A percentile compares a stretch with the other conserved stretches of the same genome.
These are phyloP conservation scores for Albula goreensis DNA, from an alignment of 2,113 vertebrate genomes.

Conservation along the genomic window DNA sequence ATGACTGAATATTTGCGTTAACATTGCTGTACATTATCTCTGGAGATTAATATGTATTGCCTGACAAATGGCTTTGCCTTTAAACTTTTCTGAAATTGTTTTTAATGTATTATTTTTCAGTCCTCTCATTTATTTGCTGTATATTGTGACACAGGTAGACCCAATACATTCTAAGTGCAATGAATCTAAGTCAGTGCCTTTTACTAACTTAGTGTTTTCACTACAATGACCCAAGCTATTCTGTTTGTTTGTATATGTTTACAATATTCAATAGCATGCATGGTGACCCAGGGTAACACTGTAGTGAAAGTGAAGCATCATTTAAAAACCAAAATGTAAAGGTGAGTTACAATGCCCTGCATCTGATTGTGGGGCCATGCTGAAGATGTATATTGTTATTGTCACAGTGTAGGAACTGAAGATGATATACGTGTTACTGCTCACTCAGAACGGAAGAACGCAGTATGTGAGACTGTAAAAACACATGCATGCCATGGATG, in stretches of 20 bases:
- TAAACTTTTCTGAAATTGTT: neutral
- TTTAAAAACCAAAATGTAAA: constrained; percentile 19
- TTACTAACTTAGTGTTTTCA: constrained; percentile 15
- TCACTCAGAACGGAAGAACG: neutral
- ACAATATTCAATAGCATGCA: constrained; percentile 7
- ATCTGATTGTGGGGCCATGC: neutral
- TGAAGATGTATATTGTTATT: constrained; percentile 1
- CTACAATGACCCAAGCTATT: neutral
- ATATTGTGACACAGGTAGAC: neutral
- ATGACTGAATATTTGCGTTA: neutral
- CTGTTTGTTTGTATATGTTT: constrained; percentile 14
- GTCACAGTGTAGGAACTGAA: neutral
- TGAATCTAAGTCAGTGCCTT: constrained; percentile 46
- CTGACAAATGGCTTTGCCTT: neutral
- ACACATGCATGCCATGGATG: neutral
- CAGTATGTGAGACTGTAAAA: neutral
- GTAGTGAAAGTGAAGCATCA: constrained; percentile 4
- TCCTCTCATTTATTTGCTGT: constrained; percentile 4
- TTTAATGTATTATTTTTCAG: neutral
- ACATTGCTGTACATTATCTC: neutral
- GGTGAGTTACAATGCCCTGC: neutral
- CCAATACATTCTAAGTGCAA: constrained; percentile 32
- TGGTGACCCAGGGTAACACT: constrained; percentile 24
- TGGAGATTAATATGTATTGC: neutral
- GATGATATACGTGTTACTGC: neutral